Base-by-base conservation (phyloP, 2,888 invertebrate species). In the Xylota sylvarum region DNA sequence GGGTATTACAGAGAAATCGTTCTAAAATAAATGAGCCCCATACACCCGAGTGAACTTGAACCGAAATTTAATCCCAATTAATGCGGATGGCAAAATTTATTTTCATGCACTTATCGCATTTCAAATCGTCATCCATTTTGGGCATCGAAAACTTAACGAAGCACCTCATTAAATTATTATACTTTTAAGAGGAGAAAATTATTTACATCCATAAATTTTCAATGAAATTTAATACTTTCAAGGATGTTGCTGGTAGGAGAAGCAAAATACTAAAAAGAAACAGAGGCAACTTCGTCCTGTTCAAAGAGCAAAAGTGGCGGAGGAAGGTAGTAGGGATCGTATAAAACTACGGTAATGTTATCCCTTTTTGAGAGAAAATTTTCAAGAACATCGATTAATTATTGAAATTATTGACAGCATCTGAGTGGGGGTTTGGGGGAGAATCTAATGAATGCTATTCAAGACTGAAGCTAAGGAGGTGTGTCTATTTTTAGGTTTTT, bases 361-460 rank as follows among this genome's bases (percentile, higher is more conserved):
- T 64, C 35, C 35, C 50, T 23, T 50, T 65, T 65, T 17, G 14
- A 32, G 12, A 17, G 48, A 10, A 14, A 17, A 12, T 30, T 46
- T 30, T 46, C 46, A 50, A 65, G 65, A 65, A 35, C 19, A 65
- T 65, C 35, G 35, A 65, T 65, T 65, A 65, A 65, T 65, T 65
- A 65, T 50, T 65, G 35, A 56, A 35, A 56, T 56, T 56, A 56
- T 56, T 56, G 56, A 56, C 56, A 56, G 35, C 17, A 6, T 12
- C 1, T 6, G 56, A 4, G 1, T 17, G 14, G 55, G n/a, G 10
- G 23, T 23, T 23, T 23, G 23, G 3, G 1, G 48, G 2, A 2
- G 19, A 43, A 5, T n/a, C 1, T 7, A 5, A 23, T 52, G 19
- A 17, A n/a, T n/a, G 30, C n/a, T 23, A 30, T 23, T 23, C 27